phyloP scores from a whole-genome alignment of 2,888 invertebrate genomes.

The Lamellibrachia columna region DNA sequence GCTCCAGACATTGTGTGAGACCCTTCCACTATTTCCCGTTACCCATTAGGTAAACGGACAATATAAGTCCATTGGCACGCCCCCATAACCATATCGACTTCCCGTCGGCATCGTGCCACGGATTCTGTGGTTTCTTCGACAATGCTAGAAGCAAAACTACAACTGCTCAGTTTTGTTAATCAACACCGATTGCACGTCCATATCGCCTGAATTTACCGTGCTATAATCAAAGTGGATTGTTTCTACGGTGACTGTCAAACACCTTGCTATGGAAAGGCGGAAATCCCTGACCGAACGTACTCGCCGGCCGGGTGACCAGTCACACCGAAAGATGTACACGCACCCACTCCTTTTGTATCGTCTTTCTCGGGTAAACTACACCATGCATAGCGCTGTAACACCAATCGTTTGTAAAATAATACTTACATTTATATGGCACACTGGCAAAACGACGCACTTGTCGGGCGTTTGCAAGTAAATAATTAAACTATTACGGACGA shows the following conservation, averaged over 20 bases:
- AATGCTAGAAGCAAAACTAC: constrained; percentile 9
- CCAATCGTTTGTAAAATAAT: neutral
- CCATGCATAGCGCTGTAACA: neutral
- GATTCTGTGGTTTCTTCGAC: neutral
- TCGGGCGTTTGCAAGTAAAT: neutral
- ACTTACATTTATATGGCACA: constrained; percentile 9
- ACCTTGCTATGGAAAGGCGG: neutral
- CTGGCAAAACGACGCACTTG: constrained; percentile 4
- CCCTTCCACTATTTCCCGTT: neutral
- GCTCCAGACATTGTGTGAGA: neutral
- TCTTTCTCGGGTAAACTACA: neutral
- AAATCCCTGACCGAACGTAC: neutral
- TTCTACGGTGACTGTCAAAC: neutral
- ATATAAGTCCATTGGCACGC: neutral
- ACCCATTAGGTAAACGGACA: neutral
- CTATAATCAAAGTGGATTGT: neutral
- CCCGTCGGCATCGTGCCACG: neutral
- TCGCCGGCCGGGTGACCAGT: neutral
- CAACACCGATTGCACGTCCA: neutral
- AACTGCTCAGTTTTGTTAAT: neutral
- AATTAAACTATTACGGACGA: neutral
- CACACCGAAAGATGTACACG: neutral
- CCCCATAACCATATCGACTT: neutral
- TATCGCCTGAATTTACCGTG: neutral
- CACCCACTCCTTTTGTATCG: neutral